Conservation (phyloP, 2,113 vertebrate genomes). For the Plestiodon gilberti region DNA sequence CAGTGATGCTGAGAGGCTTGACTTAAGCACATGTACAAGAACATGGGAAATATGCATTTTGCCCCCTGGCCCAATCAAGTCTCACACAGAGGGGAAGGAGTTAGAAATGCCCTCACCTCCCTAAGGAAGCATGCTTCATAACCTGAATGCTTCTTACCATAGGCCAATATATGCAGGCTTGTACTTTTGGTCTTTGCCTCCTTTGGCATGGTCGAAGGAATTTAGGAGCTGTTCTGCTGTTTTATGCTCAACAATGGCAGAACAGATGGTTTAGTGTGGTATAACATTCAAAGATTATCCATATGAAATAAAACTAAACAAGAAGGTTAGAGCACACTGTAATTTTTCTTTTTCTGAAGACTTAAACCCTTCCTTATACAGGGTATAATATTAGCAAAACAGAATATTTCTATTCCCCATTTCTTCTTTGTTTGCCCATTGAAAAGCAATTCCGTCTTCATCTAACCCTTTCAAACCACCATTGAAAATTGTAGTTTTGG, state of each 20-base stretch:
- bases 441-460: constrained; percentile 57
- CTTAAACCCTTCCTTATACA: constrained; percentile 46
- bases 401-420: constrained; percentile 69
- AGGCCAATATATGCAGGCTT: background rate
- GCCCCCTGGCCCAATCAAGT: background rate
- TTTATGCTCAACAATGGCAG: constrained; percentile 39
- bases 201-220: constrained; percentile 55
- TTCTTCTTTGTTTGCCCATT: constrained; percentile 54
- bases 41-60: background rate
- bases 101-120: background rate
- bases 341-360: constrained; percentile 31
- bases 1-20: too few species aligned
- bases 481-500: constrained; percentile 74
- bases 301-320: constrained; percentile 66
- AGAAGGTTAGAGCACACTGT: constrained; percentile 25
- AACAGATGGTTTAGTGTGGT: constrained; percentile 52
- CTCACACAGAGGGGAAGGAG: background rate
- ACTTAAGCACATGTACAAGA: background rate
- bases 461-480: constrained; percentile 78
- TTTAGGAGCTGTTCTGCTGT: constrained; percentile 49
- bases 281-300: constrained; percentile 55
- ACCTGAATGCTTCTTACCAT: background rate
- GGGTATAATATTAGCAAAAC: constrained; percentile 62
- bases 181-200: constrained; percentile 49
- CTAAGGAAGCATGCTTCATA: background rate